Evolutionary conservation across 2,888 invertebrate species (phyloP), one percentile per base, ranked within the genome.

Genomic region (Drosophila atroscutellata): DNA sequence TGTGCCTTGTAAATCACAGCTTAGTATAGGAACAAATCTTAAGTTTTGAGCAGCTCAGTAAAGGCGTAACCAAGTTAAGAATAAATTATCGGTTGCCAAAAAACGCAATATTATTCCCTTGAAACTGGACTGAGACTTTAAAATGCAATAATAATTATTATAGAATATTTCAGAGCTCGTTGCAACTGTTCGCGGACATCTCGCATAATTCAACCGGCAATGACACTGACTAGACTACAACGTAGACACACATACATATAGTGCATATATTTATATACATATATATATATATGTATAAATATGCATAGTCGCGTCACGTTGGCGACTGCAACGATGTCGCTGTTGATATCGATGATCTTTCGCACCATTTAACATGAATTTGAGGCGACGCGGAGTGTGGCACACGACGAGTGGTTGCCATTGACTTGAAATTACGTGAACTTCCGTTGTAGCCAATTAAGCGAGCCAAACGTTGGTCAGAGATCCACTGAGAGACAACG

Each of bases 361-460:
- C 83, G 60, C 77, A 61, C 74, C 87, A 87, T 87, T 83, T 73
- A 83, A 83, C 84, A 66, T 77, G 54, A 66, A 71, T 68, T 81
- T 71, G 64, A 42, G 55, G 54, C 66, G 13, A 69, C 49, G 20
- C 63, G 50, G n/a, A 54, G 47, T 52, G 56, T 47, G 45, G 60
- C 59, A 24, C 24, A 24, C 45, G 8, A 24, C 3, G 37, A 50
- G 55, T 66, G 57, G 15, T 24, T 45, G 45, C 24, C 45, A 45
- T 24, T 67, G 78, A 72, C 52, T 77, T 73, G 69, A 72, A 87
- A 85, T 85, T 81, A 83, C 77, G 75, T 71, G 83, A 75, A 78
- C 90, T 86, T 87, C 89, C 86, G 86, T 57, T 78, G 75, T 52
- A 70, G 77, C 80, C 87, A 86, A 86, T 86, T 86, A 84, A 59